These are phyloP conservation scores for Trachelus stipa DNA, from an alignment of 2,888 invertebrate genomes.

Conservation along the genomic window DNA sequence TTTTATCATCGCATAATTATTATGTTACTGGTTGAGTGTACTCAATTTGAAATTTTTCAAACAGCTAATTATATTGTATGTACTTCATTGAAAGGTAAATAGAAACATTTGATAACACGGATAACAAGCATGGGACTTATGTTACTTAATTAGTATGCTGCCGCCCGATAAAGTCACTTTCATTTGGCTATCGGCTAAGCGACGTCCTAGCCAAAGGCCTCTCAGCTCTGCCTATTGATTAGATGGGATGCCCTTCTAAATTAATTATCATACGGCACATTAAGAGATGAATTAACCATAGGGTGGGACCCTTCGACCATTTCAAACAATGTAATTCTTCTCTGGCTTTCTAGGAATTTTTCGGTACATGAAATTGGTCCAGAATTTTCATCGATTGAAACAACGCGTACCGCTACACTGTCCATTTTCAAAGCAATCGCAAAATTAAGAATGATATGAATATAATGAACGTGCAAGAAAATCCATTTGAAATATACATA, in stretches of 20 bases:
- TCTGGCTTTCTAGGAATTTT: background rate
- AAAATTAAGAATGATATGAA: too few relatives aligned
- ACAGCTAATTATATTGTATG: background rate
- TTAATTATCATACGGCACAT: background rate
- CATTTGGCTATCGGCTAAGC: background rate
- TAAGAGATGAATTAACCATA: background rate
- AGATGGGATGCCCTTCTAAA: background rate
- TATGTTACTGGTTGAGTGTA: background rate
- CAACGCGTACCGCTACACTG: too few relatives aligned
- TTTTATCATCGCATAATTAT: background rate
- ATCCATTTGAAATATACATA: background rate
- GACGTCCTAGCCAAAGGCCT: background rate
- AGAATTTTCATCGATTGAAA: too few relatives aligned
- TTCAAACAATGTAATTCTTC: background rate
- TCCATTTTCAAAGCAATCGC: too few relatives aligned
- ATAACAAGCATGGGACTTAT: too few relatives aligned
- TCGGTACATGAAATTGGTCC: too few relatives aligned
- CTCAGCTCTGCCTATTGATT: background rate
- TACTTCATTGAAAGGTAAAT: background rate
- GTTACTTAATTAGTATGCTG: background rate
- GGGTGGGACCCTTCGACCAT: background rate
- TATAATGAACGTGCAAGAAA: background rate
- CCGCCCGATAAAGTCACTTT: background rate
- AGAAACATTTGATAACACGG: background rate
- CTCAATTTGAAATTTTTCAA: background rate